Conservation (phyloP, 2,113 vertebrate species). For the Neolamprologus ventralis region DNA sequence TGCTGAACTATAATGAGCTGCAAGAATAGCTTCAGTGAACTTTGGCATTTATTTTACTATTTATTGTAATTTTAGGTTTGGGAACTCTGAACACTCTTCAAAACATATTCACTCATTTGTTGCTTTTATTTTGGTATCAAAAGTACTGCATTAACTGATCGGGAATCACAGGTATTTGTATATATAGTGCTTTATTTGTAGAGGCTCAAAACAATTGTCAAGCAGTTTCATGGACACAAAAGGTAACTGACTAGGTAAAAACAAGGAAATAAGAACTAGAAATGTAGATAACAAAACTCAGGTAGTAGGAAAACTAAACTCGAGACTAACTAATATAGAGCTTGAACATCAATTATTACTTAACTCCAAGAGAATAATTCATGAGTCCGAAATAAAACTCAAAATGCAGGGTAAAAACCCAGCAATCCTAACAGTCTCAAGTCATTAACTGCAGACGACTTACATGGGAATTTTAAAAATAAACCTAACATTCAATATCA, state of each 20-base stretch:
- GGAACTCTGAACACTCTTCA: background rate
- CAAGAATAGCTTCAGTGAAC: background rate
- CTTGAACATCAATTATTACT: fast-evolving
- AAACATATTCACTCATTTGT: background rate
- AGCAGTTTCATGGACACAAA: background rate
- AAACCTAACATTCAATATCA: background rate
- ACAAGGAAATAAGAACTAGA: background rate
- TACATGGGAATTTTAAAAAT: fast-evolving
- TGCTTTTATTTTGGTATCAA: background rate
- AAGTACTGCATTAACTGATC: background rate
- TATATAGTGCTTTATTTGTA: background rate
- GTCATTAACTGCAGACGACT: background rate
- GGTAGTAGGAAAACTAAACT: background rate
- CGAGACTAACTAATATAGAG: background rate
- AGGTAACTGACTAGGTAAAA: fast-evolving
- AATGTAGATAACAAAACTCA: background rate
- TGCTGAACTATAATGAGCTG: background rate
- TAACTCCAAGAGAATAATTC: background rate
- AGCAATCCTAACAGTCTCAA: background rate
- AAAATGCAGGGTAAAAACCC: background rate
- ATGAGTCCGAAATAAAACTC: background rate
- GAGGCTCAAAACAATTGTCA: background rate
- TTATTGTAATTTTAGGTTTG: background rate
- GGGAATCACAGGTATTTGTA: fast-evolving
- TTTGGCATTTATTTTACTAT: background rate